A percentile compares a stretch with the other conserved stretches of the same genome.
phyloP scores from a whole-genome alignment of 2,797 vertebrate species.

The Falco novaeseelandiae region DNA sequence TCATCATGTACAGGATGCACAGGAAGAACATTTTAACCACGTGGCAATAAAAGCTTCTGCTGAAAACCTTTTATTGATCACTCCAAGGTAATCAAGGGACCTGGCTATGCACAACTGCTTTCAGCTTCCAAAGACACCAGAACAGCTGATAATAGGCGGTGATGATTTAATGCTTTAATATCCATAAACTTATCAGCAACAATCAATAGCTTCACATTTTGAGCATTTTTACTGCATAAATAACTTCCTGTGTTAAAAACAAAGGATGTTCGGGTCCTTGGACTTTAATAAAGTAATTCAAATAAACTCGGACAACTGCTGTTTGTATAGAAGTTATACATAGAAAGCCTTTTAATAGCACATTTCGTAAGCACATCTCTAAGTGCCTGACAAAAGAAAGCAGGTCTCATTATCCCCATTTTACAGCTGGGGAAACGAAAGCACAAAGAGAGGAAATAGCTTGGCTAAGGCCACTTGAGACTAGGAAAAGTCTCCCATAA shows the following conservation, averaged over 20 bases:
- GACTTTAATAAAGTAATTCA: constrained; percentile 39
- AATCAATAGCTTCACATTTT: constrained; percentile 55
- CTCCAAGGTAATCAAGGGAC: not conserved
- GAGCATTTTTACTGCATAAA: constrained; percentile 49
- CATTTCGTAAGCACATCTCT: constrained; percentile 43
- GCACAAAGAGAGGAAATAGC: constrained; percentile 52
- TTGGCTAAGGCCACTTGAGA: constrained; percentile 8
- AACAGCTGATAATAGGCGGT: not conserved
- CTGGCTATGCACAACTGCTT: not conserved
- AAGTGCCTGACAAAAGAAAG: constrained; percentile 24
- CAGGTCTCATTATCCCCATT: constrained; percentile 22
- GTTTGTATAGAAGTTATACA: constrained; percentile 59
- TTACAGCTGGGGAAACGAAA: constrained; percentile 43
- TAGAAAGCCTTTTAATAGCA: constrained; percentile 56
- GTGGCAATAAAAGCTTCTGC: constrained; percentile 56
- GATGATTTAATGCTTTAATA: constrained; percentile 62
- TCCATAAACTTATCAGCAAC: constrained; percentile 53
- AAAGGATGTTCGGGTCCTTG: constrained; percentile 46
- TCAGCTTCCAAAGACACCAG: constrained; percentile 21
- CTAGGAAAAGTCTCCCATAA: constrained; percentile 5
- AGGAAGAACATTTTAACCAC: constrained; percentile 47
- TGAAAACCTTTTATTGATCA: constrained; percentile 65
- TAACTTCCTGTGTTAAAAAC: constrained; percentile 54
- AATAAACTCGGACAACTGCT: constrained; percentile 53
- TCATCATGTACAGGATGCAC: constrained; percentile 6